These are phyloP conservation scores for Aspidiotus destructor DNA, from an alignment of 2,888 invertebrate species.

Conservation along the genomic window DNA sequence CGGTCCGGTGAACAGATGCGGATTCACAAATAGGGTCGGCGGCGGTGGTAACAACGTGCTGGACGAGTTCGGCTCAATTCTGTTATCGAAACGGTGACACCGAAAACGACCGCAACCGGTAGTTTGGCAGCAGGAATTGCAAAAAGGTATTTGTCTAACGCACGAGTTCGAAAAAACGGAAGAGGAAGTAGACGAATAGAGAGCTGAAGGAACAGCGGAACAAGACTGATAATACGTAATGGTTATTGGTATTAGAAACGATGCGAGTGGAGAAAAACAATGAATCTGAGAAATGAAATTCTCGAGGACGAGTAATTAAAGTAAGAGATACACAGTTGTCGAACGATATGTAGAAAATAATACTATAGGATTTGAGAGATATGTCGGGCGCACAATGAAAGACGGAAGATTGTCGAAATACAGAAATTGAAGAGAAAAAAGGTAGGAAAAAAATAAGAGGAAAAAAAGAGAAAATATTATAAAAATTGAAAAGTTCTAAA, in stretches of 20 bases:
- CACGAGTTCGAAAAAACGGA: slow-evolving; percentile 16
- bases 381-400: slow-evolving; percentile 18
- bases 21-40: slow-evolving; percentile 16
- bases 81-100: slow-evolving; percentile 3
- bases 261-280: background rate
- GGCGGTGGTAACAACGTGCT: slow-evolving; percentile 15
- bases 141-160: slow-evolving; percentile 12
- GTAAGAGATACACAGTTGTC: background rate
- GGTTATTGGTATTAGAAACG: slow-evolving; percentile 10
- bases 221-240: slow-evolving; percentile 30
- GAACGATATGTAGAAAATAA: slow-evolving; percentile 8
- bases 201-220: slow-evolving; percentile 27
- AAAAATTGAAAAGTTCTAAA: slow-evolving; percentile 15
- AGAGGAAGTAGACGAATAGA: slow-evolving; percentile 26
- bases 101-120: background rate
- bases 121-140: slow-evolving; percentile 22
- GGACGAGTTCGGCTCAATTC: slow-evolving; percentile 6
- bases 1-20: slow-evolving; percentile 13
- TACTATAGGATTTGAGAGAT: background rate
- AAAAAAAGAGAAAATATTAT: slow-evolving; percentile 12
- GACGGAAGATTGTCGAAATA: slow-evolving; percentile 26
- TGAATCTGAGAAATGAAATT: background rate
- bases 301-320: background rate
- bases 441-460: background rate
- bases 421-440: background rate